A percentile compares a stretch with the other conserved stretches of the same genome.
phyloP scores from a whole-genome alignment of 1,140 invertebrate species.

The Scaptomyza pallida region DNA sequence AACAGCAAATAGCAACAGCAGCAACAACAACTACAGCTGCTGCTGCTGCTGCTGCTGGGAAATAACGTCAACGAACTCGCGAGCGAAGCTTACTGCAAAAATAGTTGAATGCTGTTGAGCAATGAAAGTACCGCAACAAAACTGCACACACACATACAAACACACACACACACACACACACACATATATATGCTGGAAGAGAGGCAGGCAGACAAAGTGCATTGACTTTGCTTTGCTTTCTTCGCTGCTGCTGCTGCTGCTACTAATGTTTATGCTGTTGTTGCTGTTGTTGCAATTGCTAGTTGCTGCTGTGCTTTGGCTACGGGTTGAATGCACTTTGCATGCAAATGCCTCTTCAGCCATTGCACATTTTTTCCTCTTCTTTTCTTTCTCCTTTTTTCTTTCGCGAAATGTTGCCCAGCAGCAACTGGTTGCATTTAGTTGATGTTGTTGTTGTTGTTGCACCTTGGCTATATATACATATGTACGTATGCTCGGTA shows the following conservation, averaged over 20 bases:
- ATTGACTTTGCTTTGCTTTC: constrained; percentile 69
- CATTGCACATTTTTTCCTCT: not conserved
- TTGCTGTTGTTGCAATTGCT: constrained; percentile 15
- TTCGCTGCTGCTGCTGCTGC: constrained; percentile 20
- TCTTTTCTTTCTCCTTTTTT: too few relatives aligned
- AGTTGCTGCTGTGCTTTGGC: constrained; percentile 24
- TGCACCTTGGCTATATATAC: constrained; percentile 52
- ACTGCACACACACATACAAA: constrained; percentile 48
- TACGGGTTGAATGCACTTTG: constrained; percentile 69
- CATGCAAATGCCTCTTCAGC: constrained; percentile 36
- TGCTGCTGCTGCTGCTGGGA: not conserved
- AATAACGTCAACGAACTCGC: constrained; percentile 70
- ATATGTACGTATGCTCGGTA: constrained; percentile 25
- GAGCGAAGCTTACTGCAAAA: constrained; percentile 43
- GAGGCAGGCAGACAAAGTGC: constrained; percentile 67
- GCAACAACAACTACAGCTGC: not conserved
- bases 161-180: constrained; percentile 5
- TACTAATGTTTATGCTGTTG: constrained; percentile 2
- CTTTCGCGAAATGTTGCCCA: constrained; percentile 21
- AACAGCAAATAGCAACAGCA: constrained; percentile 19
- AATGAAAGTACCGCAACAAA: constrained; percentile 81
- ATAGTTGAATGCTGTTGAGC: constrained; percentile 65
- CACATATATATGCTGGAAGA: constrained; percentile 18
- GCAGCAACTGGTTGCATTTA: constrained; percentile 33
- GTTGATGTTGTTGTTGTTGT: constrained; percentile 12